Percentiles rank a stretch among this genome's conserved stretches.
These are phyloP conservation scores for Meda fulgida DNA, from an alignment of 2,797 vertebrate genomes.

Conservation along the genomic window DNA sequence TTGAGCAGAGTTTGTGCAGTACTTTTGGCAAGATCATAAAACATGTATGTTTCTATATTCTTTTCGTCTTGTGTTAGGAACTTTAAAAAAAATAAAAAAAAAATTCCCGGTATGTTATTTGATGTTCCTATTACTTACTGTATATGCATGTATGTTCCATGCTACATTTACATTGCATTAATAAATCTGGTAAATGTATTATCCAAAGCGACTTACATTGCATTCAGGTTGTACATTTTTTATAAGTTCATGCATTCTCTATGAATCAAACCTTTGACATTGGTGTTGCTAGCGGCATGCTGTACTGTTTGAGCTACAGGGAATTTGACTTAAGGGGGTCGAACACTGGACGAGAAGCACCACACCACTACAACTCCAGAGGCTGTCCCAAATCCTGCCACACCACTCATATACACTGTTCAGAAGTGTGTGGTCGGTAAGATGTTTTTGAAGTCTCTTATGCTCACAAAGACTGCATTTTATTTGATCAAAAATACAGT, in stretches of 20 bases:
- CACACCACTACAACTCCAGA: neutral
- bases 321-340: conserved; percentile 25
- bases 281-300: neutral
- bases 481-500: neutral
- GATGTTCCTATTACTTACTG: neutral
- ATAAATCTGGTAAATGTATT: conserved; percentile 12
- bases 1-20: neutral
- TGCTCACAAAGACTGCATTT: neutral
- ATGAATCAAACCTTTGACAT: conserved; percentile 20
- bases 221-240: conserved; percentile 13
- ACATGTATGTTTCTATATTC: conserved; percentile 30
- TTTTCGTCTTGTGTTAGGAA: conserved; percentile 5
- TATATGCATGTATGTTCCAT: neutral
- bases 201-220: conserved; percentile 6
- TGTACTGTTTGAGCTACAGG: conserved; percentile 22
- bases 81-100: neutral
- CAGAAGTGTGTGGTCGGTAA: neutral
- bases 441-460: neutral
- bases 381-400: neutral
- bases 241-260: conserved; percentile 35
- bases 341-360: neutral
- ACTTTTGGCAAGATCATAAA: conserved; percentile 36
- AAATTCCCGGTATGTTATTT: neutral
- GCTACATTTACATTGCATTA: conserved; percentile 24
- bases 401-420: neutral